Percentiles rank a stretch among this genome's conserved stretches.
Evolutionary conservation across 1,140 invertebrate species (phyloP).

Genomic region (Cataglyphis hispanica): DNA sequence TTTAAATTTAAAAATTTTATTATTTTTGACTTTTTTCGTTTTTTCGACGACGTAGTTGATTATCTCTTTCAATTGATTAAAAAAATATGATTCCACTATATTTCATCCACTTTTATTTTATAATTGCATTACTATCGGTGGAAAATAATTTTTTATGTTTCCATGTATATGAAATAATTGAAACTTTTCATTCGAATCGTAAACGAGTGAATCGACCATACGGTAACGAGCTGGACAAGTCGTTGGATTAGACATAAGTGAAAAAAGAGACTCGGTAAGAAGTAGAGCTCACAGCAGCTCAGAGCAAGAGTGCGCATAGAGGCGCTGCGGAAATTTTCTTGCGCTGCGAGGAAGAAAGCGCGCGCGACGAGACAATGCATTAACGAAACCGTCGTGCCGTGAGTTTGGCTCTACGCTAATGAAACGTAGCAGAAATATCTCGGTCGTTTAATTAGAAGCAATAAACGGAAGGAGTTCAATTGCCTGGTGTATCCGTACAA

Average conservation of each 20-base stretch:
- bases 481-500: conserved; percentile 81
- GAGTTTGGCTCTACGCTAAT: conserved; percentile 82
- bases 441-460: conserved; percentile 85
- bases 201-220: background rate
- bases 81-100: background rate
- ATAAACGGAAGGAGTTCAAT: conserved; percentile 86
- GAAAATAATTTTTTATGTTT: background rate
- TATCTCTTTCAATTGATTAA: background rate
- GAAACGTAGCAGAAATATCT: conserved; percentile 86
- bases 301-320: background rate
- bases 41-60: no score
- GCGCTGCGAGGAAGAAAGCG: conserved; percentile 41
- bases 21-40: background rate
- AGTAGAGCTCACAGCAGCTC: background rate
- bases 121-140: background rate
- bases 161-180: conserved; percentile 18
- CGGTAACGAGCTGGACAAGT: conserved; percentile 40
- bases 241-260: conserved; percentile 12
- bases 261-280: conserved; percentile 25
- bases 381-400: conserved; percentile 74
- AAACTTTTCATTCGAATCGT: conserved; percentile 24
- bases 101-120: background rate
- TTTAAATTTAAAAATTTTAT: background rate
- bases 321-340: conserved; percentile 47
- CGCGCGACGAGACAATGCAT: conserved; percentile 72